Evolutionary conservation across 2,797 vertebrate genomes (phyloP).

Genomic region (Alca torda): DNA sequence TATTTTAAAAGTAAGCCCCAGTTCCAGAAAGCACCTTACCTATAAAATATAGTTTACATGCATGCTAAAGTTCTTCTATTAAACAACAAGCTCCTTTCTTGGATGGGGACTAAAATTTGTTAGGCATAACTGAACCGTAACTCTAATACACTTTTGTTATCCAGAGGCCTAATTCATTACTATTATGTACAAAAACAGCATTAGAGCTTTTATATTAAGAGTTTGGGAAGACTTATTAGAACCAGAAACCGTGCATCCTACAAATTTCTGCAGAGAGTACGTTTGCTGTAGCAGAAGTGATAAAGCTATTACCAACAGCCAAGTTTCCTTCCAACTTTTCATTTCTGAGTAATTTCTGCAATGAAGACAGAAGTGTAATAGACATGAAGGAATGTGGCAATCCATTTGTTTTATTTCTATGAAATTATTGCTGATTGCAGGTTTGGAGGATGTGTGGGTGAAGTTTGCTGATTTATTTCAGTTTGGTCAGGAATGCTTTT

Average conservation of each 20-base stretch:
- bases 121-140: background rate
- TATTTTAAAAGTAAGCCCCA: background rate
- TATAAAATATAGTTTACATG: background rate
- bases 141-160: background rate
- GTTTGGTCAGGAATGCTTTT: conserved; percentile 66
- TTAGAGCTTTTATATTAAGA: background rate
- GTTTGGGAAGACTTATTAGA: background rate
- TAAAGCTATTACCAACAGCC: conserved; percentile 60
- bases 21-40: background rate
- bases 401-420: conserved; percentile 74
- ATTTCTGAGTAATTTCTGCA: conserved; percentile 69
- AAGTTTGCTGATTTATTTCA: conserved; percentile 62
- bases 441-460: conserved; percentile 55
- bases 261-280: background rate
- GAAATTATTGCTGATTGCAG: conserved; percentile 74
- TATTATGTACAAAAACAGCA: background rate
- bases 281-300: conserved; percentile 44
- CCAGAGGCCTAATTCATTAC: background rate
- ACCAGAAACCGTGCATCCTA: conserved; percentile 8
- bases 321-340: conserved; percentile 72
- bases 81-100: background rate
- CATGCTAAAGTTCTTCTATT: background rate
- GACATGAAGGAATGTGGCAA: conserved; percentile 69
- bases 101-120: background rate
- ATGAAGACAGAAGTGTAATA: conserved; percentile 66